Evolutionary conservation across 1,140 invertebrate genomes (phyloP).

Genomic region (Agraylea sexmaculata): DNA sequence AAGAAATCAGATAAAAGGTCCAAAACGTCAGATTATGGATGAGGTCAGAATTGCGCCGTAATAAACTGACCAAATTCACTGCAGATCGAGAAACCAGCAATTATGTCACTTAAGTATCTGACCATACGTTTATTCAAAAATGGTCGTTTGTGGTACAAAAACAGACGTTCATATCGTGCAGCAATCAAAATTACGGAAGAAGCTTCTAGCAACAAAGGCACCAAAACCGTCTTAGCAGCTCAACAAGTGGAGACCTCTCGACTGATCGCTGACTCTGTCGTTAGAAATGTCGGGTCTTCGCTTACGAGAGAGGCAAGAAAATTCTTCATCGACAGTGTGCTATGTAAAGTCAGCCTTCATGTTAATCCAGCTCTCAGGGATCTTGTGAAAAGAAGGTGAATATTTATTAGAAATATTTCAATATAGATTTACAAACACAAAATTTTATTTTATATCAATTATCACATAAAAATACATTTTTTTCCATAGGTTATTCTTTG

Average conservation of each 20-base stretch:
- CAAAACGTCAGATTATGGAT: too few relatives aligned
- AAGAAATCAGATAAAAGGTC: too few relatives aligned
- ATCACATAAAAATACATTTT: not conserved
- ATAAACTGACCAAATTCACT: too few relatives aligned
- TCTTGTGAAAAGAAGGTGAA: conserved; percentile 9
- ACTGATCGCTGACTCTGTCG: not conserved
- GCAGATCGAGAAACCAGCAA: conserved; percentile 1
- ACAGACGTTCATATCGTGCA: conserved; percentile 4
- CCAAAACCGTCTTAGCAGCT: too few relatives aligned
- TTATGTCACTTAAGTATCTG: conserved; percentile 12
- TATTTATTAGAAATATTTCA: not conserved
- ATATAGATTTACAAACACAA: not conserved
- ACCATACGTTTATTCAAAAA: conserved; percentile 8
- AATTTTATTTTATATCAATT: conserved; percentile 10
- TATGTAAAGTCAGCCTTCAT: conserved; percentile 10
- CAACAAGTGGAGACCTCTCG: not conserved
- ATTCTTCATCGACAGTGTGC: conserved; percentile 13
- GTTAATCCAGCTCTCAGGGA: conserved; percentile 1
- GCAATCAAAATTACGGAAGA: conserved; percentile 12
- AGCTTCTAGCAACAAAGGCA: not conserved
- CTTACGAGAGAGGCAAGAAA: conserved; percentile 4
- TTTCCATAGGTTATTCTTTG: conserved; percentile 44
- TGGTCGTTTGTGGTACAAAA: conserved; percentile 10
- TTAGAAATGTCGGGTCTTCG: conserved; percentile 6
- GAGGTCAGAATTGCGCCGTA: too few relatives aligned